Evolutionary conservation across 1,140 invertebrate genomes (phyloP).

Genomic region (roundworm (Caenorhabditis elegans)): DNA sequence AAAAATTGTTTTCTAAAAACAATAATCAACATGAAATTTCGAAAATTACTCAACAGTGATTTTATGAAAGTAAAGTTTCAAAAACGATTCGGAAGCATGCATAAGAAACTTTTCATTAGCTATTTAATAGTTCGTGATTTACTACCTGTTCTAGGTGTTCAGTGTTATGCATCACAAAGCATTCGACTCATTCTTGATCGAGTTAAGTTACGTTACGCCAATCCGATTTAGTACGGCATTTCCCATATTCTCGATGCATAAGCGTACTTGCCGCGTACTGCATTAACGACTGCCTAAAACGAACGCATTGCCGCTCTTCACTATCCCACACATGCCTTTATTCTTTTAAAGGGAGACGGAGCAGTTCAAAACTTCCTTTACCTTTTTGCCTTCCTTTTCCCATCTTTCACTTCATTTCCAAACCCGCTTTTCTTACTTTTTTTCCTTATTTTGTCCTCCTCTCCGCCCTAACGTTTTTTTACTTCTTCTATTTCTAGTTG

Average conservation of each 20-base stretch:
- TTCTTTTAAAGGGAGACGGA: neutral
- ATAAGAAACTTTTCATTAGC: too few species aligned
- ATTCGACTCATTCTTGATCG: slow-evolving; percentile 1
- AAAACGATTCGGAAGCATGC: too few species aligned
- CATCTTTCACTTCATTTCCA: slow-evolving; percentile 1
- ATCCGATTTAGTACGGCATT: neutral
- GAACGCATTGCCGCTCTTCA: neutral
- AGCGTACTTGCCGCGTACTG: neutral
- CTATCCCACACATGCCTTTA: neutral
- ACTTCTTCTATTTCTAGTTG: slow-evolving; percentile 1
- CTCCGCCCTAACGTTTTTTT: neutral
- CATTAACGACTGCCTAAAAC: neutral
- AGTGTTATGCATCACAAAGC: neutral
- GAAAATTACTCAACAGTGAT: too few species aligned
- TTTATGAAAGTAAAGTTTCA: too few species aligned
- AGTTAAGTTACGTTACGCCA: slow-evolving; percentile 18
- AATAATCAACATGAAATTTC: too few species aligned
- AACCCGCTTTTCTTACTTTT: neutral
- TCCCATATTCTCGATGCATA: neutral
- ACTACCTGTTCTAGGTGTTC: too few species aligned
- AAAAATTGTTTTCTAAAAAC: too few species aligned
- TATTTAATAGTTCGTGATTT: too few species aligned
- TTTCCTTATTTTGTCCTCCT: neutral
- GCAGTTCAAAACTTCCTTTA: slow-evolving; percentile 23
- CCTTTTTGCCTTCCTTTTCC: slow-evolving; percentile 9